Percentiles rank a stretch among this genome's conserved stretches.
Evolutionary conservation across 2,113 vertebrate species (phyloP).

Genomic region (Corythoichthys intestinalis): DNA sequence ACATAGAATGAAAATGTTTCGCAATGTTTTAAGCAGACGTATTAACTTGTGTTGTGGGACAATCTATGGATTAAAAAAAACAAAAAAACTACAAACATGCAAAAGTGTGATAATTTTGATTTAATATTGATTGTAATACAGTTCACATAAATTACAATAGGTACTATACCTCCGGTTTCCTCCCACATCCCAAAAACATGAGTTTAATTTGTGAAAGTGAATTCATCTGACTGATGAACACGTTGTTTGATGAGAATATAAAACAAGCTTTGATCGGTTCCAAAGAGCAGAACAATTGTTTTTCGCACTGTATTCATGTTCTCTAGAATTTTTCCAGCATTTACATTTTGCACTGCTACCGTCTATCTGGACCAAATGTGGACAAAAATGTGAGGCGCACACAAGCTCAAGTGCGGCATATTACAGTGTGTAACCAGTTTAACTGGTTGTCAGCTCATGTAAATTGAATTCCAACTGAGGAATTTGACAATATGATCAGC

Average conservation of each 20-base stretch:
- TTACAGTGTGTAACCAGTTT: constrained; percentile 28
- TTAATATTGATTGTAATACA: constrained; percentile 50
- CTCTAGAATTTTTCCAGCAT: not conserved
- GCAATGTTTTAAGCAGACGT: too few relatives aligned
- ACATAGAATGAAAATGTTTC: too few relatives aligned
- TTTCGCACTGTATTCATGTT: not conserved
- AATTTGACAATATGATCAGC: not conserved
- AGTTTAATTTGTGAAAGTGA: not conserved
- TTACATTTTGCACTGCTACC: not conserved
- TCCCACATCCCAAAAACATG: too few relatives aligned
- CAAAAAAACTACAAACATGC: too few relatives aligned
- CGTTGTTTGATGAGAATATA: not conserved
- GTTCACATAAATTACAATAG: constrained; percentile 31
- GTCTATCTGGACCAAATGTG: not conserved
- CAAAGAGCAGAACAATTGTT: not conserved
- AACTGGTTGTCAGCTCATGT: not conserved
- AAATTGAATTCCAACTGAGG: constrained; percentile 1
- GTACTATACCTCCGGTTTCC: not conserved
- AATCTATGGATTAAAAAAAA: too few relatives aligned
- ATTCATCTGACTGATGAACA: constrained; percentile 2
- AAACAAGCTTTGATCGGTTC: not conserved
- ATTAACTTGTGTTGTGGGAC: too few relatives aligned
- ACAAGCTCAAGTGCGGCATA: constrained; percentile 1
- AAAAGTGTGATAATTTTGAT: constrained; percentile 17
- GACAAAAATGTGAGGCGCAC: constrained; percentile 3